Base-by-base conservation (phyloP, 2,113 vertebrate species). In the Taurulus bubalis region DNA sequence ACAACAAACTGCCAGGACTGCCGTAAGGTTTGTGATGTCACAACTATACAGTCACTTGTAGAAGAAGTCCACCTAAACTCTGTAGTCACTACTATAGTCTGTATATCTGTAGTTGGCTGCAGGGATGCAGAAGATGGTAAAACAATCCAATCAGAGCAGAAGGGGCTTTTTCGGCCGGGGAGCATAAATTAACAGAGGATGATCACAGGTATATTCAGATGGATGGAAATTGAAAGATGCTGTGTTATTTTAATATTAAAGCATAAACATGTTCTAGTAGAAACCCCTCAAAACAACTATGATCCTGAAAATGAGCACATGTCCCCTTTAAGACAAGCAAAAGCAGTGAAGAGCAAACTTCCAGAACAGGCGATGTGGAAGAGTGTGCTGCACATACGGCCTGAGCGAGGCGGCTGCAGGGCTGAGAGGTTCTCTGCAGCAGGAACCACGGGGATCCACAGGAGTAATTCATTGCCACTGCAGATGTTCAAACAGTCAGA, bases 391-490 rank as follows among this genome's bases (percentile, higher is more conserved):
- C 26, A 67, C 63, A 55, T 3, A 26, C 69, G 64, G 82, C n/a
- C 7, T 64, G 34, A 71, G 69, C 24, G 34, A 28, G 55, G 11
- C 6, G 16, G 72, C 85, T 83, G 86, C 87, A 88, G 75, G 40
- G 79, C 90, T 72, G 69, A 3, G 2, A 75, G 77, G 22, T 42
- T 65, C 85, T 90, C 87, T 88, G 90, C 87, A 88, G 80, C 79
- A 82, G 86, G 75, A 65, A 80, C 72, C 90, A 86, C 88, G 36
- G 56, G 87, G 85, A 90, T 84, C 82, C 60, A 26, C 73, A 42
- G 55, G 9, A 76, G 85, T 90, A 87, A 94, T 92, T 92, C 80
- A 92, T 91, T 63, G 70, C 79, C 90, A 87, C 89, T 92, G 91
- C 89, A 87, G 91, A 94, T 93, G 88, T 85, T 91, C 77, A 80